Evolutionary conservation across 2,888 invertebrate species (phyloP).

Genomic region (Terebella lapidaria): DNA sequence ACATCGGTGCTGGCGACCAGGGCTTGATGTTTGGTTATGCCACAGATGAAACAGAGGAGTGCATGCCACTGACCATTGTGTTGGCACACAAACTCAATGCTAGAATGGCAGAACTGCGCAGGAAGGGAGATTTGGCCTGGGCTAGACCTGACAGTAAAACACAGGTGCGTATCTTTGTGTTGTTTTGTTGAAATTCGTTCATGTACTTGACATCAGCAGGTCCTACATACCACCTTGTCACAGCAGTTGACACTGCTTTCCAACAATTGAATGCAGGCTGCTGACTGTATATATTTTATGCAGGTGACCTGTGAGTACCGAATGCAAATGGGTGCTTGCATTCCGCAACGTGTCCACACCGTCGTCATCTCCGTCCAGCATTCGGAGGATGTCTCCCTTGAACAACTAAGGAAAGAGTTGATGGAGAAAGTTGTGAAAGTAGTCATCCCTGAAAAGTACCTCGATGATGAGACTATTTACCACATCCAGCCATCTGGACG

Average conservation of each 20-base stretch:
- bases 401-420: constrained; percentile 76
- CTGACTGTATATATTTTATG: too few relatives aligned
- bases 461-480: constrained; percentile 84
- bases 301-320: constrained; percentile 94
- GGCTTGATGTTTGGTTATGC: constrained; percentile 55
- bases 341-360: constrained; percentile 96
- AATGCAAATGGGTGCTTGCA: constrained; percentile 86
- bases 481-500: constrained; percentile 79
- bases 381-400: constrained; percentile 82
- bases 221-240: too few relatives aligned
- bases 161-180: too few relatives aligned
- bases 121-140: constrained; percentile 48
- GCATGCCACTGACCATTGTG: constrained; percentile 54
- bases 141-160: constrained; percentile 53
- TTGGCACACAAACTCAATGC: constrained; percentile 52
- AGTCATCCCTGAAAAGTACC: constrained; percentile 87
- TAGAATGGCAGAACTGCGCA: constrained; percentile 47
- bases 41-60: constrained; percentile 54
- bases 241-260: too few relatives aligned
- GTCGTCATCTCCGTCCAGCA: constrained; percentile 97
- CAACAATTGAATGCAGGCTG: too few relatives aligned
- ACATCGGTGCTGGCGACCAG: constrained; percentile 53
- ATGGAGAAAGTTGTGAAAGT: constrained; percentile 83
- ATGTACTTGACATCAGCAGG: too few relatives aligned
- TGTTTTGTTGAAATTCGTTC: too few relatives aligned